Conservation (phyloP, 2,113 vertebrate species). For the Mormoops blainvillei region DNA sequence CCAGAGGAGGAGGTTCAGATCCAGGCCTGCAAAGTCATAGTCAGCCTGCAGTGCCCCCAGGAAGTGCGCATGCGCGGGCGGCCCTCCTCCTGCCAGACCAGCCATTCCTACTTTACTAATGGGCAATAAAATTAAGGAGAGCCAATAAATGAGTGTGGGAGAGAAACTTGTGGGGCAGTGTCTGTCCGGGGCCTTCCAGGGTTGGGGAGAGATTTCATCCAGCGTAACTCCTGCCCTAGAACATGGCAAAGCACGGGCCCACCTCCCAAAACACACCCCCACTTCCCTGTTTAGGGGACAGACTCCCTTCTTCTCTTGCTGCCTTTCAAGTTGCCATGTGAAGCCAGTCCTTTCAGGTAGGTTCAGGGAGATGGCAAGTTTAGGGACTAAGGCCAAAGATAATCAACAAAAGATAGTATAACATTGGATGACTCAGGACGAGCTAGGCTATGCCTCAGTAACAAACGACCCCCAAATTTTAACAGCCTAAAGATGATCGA, state of each 20-base stretch:
- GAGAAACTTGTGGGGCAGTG: neutral
- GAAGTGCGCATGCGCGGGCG: neutral
- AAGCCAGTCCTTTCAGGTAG: neutral
- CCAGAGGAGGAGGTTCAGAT: constrained; percentile 60
- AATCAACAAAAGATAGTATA: neutral
- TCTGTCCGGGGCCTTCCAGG: neutral
- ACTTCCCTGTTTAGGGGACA: neutral
- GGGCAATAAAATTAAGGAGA: constrained; percentile 48
- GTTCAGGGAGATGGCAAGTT: neutral
- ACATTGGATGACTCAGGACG: neutral
- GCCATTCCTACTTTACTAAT: constrained; percentile 41
- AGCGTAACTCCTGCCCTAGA: neutral
- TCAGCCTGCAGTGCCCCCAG: constrained; percentile 43
- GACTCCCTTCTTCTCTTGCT: neutral
- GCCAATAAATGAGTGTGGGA: constrained; percentile 50
- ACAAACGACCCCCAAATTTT: neutral
- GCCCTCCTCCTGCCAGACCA: constrained; percentile 6
- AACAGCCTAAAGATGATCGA: neutral
- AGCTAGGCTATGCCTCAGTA: neutral
- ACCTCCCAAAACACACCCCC: neutral
- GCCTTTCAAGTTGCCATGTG: neutral
- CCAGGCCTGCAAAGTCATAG: constrained; percentile 59
- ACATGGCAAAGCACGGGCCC: accelerated
- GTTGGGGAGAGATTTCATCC: neutral
- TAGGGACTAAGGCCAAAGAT: neutral